Percentiles rank a stretch among this genome's conserved stretches.
Evolutionary conservation across 2,888 invertebrate genomes (phyloP).

Genomic region (Sinohyriopsis cumingii): DNA sequence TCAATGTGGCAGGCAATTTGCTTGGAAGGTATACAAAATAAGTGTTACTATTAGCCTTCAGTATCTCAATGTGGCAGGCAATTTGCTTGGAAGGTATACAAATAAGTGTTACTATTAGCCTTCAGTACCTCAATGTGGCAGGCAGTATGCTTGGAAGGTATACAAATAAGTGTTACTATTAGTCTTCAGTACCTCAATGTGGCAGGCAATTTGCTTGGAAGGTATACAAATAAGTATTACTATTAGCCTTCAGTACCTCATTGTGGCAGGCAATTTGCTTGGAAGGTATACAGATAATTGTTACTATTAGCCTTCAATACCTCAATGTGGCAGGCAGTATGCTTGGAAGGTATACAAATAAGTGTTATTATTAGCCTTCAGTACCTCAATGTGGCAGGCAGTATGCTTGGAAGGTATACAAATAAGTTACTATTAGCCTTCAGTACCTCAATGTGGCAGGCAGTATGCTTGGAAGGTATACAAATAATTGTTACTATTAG

Average conservation of each 20-base stretch:
- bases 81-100: constrained; percentile 60
- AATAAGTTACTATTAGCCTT: constrained; percentile 48
- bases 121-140: constrained; percentile 58
- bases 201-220: constrained; percentile 63
- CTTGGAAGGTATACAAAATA: constrained; percentile 58
- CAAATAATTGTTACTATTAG: too few relatives aligned
- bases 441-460: constrained; percentile 60
- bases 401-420: constrained; percentile 60
- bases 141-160: constrained; percentile 66
- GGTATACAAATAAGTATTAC: constrained; percentile 51
- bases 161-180: too few relatives aligned
- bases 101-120: too few relatives aligned
- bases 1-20: constrained; percentile 64
- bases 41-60: constrained; percentile 55
- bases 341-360: constrained; percentile 55
- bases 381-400: constrained; percentile 61
- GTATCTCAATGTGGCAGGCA: constrained; percentile 61
- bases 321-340: constrained; percentile 64
- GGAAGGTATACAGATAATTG: constrained; percentile 54
- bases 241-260: constrained; percentile 56
- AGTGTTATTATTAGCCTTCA: too few relatives aligned
- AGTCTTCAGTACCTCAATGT: constrained; percentile 59
- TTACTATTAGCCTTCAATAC: constrained; percentile 53
- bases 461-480: constrained; percentile 63
- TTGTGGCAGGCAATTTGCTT: constrained; percentile 63